Conservation (phyloP, 2,113 vertebrate species). For the Orientallactaga bullata region DNA sequence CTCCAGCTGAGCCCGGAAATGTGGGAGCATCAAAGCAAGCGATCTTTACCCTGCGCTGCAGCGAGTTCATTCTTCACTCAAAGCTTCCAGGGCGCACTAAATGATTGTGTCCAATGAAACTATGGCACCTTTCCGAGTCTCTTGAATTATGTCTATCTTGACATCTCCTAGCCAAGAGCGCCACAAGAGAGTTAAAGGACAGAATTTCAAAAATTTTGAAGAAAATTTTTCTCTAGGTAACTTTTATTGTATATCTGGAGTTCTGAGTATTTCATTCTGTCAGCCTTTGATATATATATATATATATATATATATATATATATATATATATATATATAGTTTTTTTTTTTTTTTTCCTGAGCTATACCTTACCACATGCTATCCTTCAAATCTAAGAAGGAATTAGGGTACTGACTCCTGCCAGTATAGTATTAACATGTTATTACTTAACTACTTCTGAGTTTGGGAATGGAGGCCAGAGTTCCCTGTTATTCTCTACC, state of each 20-base stretch:
- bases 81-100: neutral
- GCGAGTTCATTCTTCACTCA: constrained; percentile 40
- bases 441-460: constrained; percentile 10
- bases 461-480: neutral
- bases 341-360: neutral
- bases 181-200: neutral
- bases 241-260: constrained; percentile 18
- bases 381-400: neutral
- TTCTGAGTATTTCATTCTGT: constrained; percentile 51
- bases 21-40: constrained; percentile 12
- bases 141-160: neutral
- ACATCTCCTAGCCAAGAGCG: neutral
- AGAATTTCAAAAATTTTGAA: constrained; percentile 55
- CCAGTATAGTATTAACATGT: constrained; percentile 9
- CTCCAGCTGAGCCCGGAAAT: neutral
- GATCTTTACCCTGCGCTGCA: neutral
- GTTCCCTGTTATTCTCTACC: constrained; percentile 23
- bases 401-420: neutral
- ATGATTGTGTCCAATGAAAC: constrained; percentile 12
- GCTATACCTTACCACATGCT: neutral
- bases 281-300: neutral
- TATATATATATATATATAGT: neutral
- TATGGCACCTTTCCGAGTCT: neutral
- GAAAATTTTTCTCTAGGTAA: constrained; percentile 2
- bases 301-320: neutral